These are phyloP conservation scores for Raphicerus campestris DNA, from an alignment of 2,113 vertebrate species.

Conservation along the genomic window DNA sequence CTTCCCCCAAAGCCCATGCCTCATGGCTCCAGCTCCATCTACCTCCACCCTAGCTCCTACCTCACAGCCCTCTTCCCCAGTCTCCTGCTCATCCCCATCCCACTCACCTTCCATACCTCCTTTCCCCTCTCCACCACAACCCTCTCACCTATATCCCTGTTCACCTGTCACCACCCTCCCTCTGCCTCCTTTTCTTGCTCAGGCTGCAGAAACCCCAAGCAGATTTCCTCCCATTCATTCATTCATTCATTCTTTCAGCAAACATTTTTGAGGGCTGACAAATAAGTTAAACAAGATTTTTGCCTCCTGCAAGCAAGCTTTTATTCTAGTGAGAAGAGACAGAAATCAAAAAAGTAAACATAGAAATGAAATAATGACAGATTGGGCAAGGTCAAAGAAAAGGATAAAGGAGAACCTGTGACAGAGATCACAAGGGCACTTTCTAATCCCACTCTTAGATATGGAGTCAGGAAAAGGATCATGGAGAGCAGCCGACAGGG, in stretches of 20 bases:
- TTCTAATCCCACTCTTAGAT: not conserved
- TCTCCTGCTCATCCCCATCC: not conserved
- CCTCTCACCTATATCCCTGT: not conserved
- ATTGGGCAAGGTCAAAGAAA: not conserved
- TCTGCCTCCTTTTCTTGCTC: not conserved
- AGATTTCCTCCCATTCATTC: not conserved
- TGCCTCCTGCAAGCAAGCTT: slow-evolving; percentile 33
- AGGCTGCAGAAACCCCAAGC: not conserved
- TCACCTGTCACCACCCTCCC: not conserved
- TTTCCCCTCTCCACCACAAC: not conserved
- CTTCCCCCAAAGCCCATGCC: not conserved
- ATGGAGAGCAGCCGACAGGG: not conserved
- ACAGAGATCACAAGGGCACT: not conserved
- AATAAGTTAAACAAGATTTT: slow-evolving; percentile 13
- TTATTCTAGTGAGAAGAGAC: slow-evolving; percentile 35
- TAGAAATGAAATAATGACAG: not conserved
- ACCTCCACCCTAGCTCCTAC: not conserved
- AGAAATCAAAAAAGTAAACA: slow-evolving; percentile 40
- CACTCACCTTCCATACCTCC: not conserved
- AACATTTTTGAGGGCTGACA: not conserved
- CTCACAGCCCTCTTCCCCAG: not conserved
- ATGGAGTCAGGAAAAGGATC: not conserved
- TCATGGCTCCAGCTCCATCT: not conserved
- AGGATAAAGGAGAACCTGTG: not conserved
- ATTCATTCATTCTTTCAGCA: not conserved